These are phyloP conservation scores for Calameuta idolon DNA, from an alignment of 2,888 invertebrate species.

Conservation along the genomic window DNA sequence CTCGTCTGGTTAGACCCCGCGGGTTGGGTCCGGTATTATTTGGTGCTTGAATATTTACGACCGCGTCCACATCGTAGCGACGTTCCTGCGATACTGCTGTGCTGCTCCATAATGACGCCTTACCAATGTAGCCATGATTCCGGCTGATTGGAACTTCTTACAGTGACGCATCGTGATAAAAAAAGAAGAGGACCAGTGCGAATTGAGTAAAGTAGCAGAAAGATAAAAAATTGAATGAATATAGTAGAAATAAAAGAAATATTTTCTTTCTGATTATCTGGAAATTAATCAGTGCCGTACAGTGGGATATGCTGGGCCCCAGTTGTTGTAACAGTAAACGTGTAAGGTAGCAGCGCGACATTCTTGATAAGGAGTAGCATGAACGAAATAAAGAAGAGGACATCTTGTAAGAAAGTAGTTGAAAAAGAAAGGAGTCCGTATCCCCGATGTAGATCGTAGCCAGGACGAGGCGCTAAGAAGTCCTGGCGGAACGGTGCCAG, in stretches of 20 bases:
- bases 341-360: background rate
- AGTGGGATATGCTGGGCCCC: background rate
- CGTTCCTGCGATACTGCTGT: constrained; percentile 30
- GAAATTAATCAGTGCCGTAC: background rate
- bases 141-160: background rate
- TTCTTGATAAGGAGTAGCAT: background rate
- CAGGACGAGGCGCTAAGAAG: constrained; percentile 41
- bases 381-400: background rate
- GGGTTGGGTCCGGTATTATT: constrained; percentile 58
- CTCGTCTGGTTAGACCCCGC: constrained; percentile 44
- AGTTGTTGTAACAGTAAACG: background rate
- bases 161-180: background rate
- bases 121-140: constrained; percentile 56
- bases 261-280: background rate
- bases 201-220: background rate
- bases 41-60: constrained; percentile 65
- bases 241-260: background rate
- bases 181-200: background rate
- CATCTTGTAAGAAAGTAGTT: background rate
- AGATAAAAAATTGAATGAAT: background rate
- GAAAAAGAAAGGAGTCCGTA: background rate
- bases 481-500: constrained; percentile 38
- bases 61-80: constrained; percentile 41
- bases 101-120: constrained; percentile 61
- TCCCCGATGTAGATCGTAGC: background rate